phyloP scores from a whole-genome alignment of 2,888 invertebrate species.

The Pyrrhosoma nymphula region DNA sequence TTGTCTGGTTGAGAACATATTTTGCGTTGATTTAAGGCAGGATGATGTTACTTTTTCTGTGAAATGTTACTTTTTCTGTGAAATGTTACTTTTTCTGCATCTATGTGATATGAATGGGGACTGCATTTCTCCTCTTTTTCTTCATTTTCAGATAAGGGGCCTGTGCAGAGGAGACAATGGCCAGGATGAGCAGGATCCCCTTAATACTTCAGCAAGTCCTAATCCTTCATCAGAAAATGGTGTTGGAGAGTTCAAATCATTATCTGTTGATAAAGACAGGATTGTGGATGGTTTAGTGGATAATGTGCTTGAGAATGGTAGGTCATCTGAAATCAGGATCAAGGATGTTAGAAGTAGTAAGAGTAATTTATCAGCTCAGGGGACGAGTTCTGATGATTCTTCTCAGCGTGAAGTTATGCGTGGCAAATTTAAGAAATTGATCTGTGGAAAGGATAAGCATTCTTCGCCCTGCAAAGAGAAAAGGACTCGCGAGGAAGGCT shows the following conservation, averaged over 20 bases:
- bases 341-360: constrained; percentile 43
- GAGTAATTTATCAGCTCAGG: background rate
- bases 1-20: no score
- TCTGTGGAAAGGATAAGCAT: constrained; percentile 73
- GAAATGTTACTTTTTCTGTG: no score
- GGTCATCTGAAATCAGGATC: constrained; percentile 8
- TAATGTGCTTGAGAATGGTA: constrained; percentile 57
- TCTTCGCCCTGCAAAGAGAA: constrained; percentile 75
- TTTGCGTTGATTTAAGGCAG: no score
- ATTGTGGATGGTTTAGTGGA: constrained; percentile 44
- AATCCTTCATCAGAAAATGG: constrained; percentile 4
- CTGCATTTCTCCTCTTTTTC: background rate
- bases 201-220: background rate
- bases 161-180: constrained; percentile 34
- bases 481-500: constrained; percentile 75
- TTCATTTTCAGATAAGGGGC: constrained; percentile 28
- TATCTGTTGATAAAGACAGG: constrained; percentile 11
- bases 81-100: no score
- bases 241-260: background rate
- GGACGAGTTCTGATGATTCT: constrained; percentile 9
- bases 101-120: no score
- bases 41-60: no score
- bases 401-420: background rate
- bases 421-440: constrained; percentile 41
- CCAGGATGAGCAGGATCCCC: constrained; percentile 52